Base-by-base conservation (phyloP, 2,888 invertebrate species). In the Cacoxenus indagator region DNA sequence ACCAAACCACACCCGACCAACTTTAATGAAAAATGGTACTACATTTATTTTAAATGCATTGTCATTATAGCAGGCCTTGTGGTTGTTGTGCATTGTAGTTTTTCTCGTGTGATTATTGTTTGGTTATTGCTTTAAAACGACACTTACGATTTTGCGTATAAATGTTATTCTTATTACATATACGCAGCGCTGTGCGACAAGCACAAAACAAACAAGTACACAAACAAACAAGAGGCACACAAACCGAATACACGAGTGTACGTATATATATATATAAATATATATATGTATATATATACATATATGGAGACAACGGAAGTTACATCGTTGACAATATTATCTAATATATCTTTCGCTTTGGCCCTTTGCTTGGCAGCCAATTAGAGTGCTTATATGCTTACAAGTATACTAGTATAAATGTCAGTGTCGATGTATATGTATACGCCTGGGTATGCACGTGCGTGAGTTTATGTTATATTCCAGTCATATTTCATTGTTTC, bases 401-500 rank as follows among this genome's bases (percentile, higher is more conserved):
- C 27, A 55, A 55, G 37, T 29, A 59, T 26, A 17, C n/a, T 17
- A 4, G 26, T 55, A 14, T 2, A n/a, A 2, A 8, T 57, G 57
- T 17, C 17, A 29, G 29, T 17, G 17, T 51, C 19, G 1, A 4
- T 57, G 57, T 57, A 14, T 1, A 29, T 4, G 3, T 29, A 29
- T 57, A 29, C 29, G 29, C 17, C 1, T 57, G 57, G 27, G 57
- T 29, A 29, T 9, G 27, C 11, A 27, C 27, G 24, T 22, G 26
- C 9, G 54, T 54, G 54, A 24, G 26, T 24, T 27, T 57, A 27
- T 57, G 19, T n/a, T 6, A 48, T 48, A 48, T 48, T 48, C 17
- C 48, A n/a, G 6, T 48, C 17, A 45, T 62, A 62, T 62, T 26
- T 45, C 61, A 62, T 45, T 62, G 61, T 62, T 45, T 62, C 61